phyloP scores from a whole-genome alignment of 2,888 invertebrate genomes.

The Calephelis perditalis region DNA sequence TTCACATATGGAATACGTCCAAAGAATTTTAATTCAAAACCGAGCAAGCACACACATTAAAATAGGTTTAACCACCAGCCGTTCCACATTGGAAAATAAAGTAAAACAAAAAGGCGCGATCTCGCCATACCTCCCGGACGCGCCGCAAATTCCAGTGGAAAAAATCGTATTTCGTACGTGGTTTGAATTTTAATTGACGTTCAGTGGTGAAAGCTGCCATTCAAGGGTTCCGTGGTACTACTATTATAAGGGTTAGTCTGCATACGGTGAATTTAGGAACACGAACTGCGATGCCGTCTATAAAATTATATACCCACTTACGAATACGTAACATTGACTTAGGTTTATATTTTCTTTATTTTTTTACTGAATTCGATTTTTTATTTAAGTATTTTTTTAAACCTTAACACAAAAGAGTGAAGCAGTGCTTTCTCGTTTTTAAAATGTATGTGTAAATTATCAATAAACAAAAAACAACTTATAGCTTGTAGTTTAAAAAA shows the following conservation, averaged over 20 bases:
- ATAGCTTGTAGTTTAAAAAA: no score
- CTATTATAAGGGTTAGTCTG: slow-evolving; percentile 42
- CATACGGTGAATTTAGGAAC: slow-evolving; percentile 22
- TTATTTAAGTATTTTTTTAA: no score
- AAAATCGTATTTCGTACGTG: slow-evolving; percentile 78
- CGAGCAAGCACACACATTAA: slow-evolving; percentile 74
- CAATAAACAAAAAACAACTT: no score
- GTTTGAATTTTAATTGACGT: slow-evolving; percentile 79
- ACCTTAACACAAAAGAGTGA: no score
- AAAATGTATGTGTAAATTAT: no score
- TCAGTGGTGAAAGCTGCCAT: slow-evolving; percentile 51
- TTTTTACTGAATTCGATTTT: background rate
- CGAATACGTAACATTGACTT: background rate
- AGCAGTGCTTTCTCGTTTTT: no score
- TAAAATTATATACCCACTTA: slow-evolving; percentile 5
- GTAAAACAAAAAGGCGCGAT: slow-evolving; percentile 73
- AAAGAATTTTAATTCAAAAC: slow-evolving; percentile 73
- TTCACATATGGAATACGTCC: slow-evolving; percentile 48
- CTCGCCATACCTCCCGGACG: slow-evolving; percentile 70
- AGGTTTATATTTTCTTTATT: background rate
- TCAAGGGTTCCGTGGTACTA: slow-evolving; percentile 50
- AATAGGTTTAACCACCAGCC: slow-evolving; percentile 76
- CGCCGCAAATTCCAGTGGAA: slow-evolving; percentile 76
- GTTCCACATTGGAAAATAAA: slow-evolving; percentile 71
- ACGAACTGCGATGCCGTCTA: slow-evolving; percentile 4